These are phyloP conservation scores for Archivesica marissinica DNA, from an alignment of 1,140 invertebrate species.

Conservation along the genomic window DNA sequence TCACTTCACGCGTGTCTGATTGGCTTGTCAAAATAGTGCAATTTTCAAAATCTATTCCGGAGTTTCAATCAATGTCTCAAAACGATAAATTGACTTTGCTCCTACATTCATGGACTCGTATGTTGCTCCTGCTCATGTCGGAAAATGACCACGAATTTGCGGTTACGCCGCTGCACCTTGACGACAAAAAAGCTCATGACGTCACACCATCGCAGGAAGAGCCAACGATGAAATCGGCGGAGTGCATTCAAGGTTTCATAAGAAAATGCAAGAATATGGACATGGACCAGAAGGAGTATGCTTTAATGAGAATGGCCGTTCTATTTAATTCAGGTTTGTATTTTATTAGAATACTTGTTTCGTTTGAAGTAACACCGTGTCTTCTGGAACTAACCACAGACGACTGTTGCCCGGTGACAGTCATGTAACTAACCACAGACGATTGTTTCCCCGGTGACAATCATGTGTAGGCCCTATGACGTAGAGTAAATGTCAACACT, in stretches of 20 bases:
- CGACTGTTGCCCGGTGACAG: no score
- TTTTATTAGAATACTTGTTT: no score
- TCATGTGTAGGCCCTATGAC: no score
- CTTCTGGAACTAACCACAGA: no score
- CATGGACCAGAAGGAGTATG: conserved; percentile 80
- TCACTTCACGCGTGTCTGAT: conserved; percentile 82
- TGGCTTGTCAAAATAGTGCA: conserved; percentile 82
- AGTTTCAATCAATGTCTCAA: conserved; percentile 78
- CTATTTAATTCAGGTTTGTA: conserved; percentile 82
- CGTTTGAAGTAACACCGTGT: no score
- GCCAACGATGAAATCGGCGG: conserved; percentile 82
- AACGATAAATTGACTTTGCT: conserved; percentile 81
- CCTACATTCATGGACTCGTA: conserved; percentile 79
- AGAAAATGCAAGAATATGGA: conserved; percentile 81
- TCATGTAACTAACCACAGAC: no score
- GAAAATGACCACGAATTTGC: conserved; percentile 83
- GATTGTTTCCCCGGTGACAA: no score
- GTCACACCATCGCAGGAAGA: conserved; percentile 70
- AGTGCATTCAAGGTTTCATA: conserved; percentile 80
- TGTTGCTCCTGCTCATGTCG: conserved; percentile 81
- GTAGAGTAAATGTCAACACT: no score
- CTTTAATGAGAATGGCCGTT: conserved; percentile 80
- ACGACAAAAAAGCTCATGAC: conserved; percentile 37
- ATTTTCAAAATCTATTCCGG: conserved; percentile 81
- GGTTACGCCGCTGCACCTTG: conserved; percentile 76